Base-by-base conservation (phyloP, 1,140 invertebrate genomes). In the Bombus fervidus region DNA sequence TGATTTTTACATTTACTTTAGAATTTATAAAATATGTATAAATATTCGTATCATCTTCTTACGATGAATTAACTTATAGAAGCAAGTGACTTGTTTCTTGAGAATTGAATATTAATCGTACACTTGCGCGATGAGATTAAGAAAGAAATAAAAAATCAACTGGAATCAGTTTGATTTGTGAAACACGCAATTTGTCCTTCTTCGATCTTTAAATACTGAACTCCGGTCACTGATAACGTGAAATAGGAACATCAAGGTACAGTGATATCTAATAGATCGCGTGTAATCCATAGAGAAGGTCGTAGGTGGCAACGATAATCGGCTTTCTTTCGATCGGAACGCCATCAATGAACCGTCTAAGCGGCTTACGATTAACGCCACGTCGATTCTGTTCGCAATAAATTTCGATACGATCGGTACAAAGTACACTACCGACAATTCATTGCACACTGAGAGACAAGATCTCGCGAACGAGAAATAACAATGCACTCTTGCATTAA, bases 351-450 rank as follows among this genome's bases (percentile, higher is more conserved):
- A 59, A 71, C 59, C 74, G 80, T 39, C 68, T 81, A 87, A 72
- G 72, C 62, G 28, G 66, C 74, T 88, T 87, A 88, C 69, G 71
- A 84, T 88, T 88, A 74, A 81, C 31, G 47, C 80, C 43, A 68
- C 69, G 43, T 57, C 80, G 80, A 81, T 81, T 59, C 53, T 22
- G 68, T 74, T 72, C 47, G 80, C 68, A 43, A 81, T 72, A 81
- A 81, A 81, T 81, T 57, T 72, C 79, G 80, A 81, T 81, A 74
- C 47, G 80, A 74, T 81, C 80, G 80, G 69, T 62, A 81, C 69
- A 81, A 81, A 73, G 53, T 81, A 53, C 79, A 28, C 68, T 37
- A 47, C 34, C 15, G 12, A 31, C 31, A 10, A n/a, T 59, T 62
- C 79, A 31, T 72, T 59, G 15, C 18, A 37, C 22, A 8, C 18